Percentiles rank a stretch among this genome's conserved stretches.
These are phyloP conservation scores for Nyctibius grandis DNA, from an alignment of 2,797 vertebrate species.

Conservation along the genomic window DNA sequence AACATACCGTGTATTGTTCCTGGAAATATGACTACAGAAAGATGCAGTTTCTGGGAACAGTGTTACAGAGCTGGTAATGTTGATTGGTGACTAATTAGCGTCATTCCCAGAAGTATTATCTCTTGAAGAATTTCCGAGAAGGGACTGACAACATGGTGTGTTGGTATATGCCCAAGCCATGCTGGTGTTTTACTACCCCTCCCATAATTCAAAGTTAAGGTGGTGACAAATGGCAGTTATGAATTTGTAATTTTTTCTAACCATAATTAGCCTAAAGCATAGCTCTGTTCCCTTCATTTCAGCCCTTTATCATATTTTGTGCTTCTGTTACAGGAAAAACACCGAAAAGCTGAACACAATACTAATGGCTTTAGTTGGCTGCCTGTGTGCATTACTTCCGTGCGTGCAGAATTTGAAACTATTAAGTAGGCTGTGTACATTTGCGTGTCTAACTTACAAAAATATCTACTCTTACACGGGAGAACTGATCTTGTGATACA, in stretches of 20 bases:
- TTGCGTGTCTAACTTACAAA: background rate
- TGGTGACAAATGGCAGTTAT: background rate
- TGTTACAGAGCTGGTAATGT: conserved; percentile 10
- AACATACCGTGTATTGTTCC: background rate
- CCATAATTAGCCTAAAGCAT: background rate
- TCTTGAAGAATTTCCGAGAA: conserved; percentile 13
- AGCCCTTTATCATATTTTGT: background rate
- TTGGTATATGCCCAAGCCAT: background rate
- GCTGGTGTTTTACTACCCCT: background rate
- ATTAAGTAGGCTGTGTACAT: background rate
- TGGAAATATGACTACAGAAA: conserved; percentile 11
- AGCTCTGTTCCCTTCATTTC: background rate
- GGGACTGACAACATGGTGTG: background rate
- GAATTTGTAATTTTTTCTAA: background rate
- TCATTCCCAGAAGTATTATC: conserved; percentile 32
- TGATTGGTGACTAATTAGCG: conserved; percentile 48
- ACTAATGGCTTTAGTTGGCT: background rate
- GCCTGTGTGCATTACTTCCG: background rate
- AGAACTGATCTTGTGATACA: background rate
- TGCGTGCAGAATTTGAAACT: background rate
- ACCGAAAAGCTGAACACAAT: background rate
- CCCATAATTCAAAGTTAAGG: background rate
- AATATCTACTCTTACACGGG: background rate
- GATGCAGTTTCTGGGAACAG: conserved; percentile 44
- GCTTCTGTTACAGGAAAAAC: background rate